Evolutionary conservation across 2,888 invertebrate species (phyloP).

Genomic region (Stenchaetothrips biformis): DNA sequence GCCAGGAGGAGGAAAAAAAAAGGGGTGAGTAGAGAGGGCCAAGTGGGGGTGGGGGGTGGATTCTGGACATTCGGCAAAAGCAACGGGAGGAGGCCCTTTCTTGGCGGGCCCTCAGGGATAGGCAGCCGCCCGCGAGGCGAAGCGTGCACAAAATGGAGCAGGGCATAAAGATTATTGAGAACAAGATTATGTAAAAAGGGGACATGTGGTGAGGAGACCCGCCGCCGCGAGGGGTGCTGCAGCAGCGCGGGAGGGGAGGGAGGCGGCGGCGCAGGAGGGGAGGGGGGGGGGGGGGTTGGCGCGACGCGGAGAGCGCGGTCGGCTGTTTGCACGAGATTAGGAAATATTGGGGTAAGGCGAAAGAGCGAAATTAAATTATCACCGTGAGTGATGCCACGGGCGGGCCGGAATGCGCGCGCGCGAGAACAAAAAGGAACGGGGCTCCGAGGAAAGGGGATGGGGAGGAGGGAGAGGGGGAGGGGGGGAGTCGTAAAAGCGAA

Average conservation of each 20-base stretch:
- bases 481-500: not conserved
- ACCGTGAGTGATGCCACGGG: constrained; percentile 8
- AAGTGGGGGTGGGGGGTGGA: too few relatives aligned
- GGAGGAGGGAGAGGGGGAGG: not conserved
- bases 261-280: too few relatives aligned
- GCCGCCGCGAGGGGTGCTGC: too few relatives aligned
- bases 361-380: constrained; percentile 19
- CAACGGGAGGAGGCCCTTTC: too few relatives aligned
- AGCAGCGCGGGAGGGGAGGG: too few relatives aligned
- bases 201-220: too few relatives aligned
- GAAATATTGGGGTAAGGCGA: constrained; percentile 15
- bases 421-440: not conserved
- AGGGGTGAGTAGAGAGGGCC: too few relatives aligned
- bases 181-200: constrained; percentile 18
- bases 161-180: constrained; percentile 25
- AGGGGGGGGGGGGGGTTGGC: not conserved
- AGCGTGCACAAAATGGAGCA: constrained; percentile 9
- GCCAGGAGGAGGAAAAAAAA: too few relatives aligned
- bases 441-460: not conserved
- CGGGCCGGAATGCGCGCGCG: not conserved
- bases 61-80: too few relatives aligned
- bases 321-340: constrained; percentile 9
- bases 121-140: too few relatives aligned
- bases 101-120: too few relatives aligned
- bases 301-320: not conserved